phyloP scores from a whole-genome alignment of 2,113 vertebrate species.

The Cryptoleucopteryx plumbea region DNA sequence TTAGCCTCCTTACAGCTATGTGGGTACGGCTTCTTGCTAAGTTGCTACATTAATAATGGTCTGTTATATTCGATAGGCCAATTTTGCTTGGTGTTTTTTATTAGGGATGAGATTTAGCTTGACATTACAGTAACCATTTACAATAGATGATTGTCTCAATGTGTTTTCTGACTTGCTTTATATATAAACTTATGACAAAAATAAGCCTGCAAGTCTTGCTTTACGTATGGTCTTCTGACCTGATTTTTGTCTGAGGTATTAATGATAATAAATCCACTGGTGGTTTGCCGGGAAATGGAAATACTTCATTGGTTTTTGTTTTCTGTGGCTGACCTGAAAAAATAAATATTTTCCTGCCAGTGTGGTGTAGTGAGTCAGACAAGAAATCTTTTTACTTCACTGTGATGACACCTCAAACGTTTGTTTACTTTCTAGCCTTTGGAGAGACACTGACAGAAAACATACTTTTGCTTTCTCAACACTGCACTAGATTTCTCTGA shows the following conservation, averaged over 20 bases:
- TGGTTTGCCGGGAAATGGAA: constrained; percentile 45
- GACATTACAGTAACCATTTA: not conserved
- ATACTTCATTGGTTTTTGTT: constrained; percentile 52
- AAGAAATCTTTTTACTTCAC: constrained; percentile 28
- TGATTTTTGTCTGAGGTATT: constrained; percentile 22
- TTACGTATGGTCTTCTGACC: not conserved
- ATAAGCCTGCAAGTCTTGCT: not conserved
- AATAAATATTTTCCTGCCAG: constrained; percentile 46
- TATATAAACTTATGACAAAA: not conserved
- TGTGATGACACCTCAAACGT: constrained; percentile 19
- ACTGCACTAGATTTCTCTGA: not conserved
- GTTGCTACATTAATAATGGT: not conserved
- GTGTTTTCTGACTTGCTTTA: constrained; percentile 13
- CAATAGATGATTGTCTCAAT: not conserved
- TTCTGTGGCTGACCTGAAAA: constrained; percentile 52
- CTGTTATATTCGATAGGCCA: not conserved
- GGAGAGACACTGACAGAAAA: not conserved
- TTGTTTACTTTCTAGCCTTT: constrained; percentile 27
- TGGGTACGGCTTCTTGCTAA: not conserved
- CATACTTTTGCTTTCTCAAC: not conserved
- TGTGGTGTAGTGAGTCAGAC: not conserved
- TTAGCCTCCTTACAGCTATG: not conserved
- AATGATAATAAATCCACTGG: constrained; percentile 50
- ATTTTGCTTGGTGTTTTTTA: not conserved
- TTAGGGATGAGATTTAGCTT: constrained; percentile 11